A percentile compares a stretch with the other conserved stretches of the same genome.
Conservation (phyloP, 2,797 vertebrate species). For the Danio choprae region DNA sequence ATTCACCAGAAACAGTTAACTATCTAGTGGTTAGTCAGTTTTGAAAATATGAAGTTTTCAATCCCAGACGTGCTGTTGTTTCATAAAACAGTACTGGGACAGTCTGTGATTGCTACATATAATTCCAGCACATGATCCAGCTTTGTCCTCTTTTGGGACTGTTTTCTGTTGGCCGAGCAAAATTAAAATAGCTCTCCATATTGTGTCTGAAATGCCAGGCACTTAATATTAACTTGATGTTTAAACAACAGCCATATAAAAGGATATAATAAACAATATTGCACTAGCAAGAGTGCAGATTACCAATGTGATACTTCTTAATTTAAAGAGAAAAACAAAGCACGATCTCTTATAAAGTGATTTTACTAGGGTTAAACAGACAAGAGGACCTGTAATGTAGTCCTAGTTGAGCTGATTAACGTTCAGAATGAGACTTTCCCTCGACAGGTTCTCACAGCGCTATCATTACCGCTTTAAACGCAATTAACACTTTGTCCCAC, state of each 20-base stretch:
- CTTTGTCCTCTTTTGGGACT: constrained; percentile 7
- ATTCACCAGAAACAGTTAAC: neutral
- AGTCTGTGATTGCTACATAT: neutral
- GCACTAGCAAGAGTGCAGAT: neutral
- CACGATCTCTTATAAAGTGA: neutral
- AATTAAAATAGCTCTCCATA: constrained; percentile 15
- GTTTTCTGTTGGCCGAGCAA: constrained; percentile 5
- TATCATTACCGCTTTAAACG: constrained; percentile 48
- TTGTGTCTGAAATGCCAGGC: neutral
- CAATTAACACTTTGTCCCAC: constrained; percentile 52
- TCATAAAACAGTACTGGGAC: constrained; percentile 23
- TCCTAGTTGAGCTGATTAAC: constrained; percentile 40
- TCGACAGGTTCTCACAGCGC: constrained; percentile 37
- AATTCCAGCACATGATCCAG: constrained; percentile 6
- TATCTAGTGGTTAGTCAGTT: neutral
- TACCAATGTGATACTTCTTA: neutral
- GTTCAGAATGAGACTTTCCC: constrained; percentile 35
- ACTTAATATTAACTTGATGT: constrained; percentile 4
- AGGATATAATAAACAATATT: neutral
- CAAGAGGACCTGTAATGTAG: constrained; percentile 37
- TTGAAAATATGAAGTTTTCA: neutral
- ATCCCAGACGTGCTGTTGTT: constrained; percentile 14
- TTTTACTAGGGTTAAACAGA: constrained; percentile 25
- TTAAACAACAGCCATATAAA: neutral
- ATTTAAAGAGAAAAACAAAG: neutral